Base-by-base conservation (phyloP, 2,888 invertebrate genomes). In the Epinotia brunnichana region DNA sequence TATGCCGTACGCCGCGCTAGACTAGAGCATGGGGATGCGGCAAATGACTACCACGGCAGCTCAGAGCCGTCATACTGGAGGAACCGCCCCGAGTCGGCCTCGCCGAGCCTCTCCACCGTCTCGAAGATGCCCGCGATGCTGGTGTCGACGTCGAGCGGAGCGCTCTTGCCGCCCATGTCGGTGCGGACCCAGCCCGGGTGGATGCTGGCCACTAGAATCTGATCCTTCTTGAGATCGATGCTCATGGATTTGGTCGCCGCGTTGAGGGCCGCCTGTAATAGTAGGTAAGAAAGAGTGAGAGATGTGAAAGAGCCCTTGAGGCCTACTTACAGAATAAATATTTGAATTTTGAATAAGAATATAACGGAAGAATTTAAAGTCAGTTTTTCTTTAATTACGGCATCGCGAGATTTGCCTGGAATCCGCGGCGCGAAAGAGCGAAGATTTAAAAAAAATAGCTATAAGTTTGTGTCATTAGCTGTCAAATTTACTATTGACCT, bases 121-220 rank as follows among this genome's bases (percentile, higher is more conserved):
- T 94, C 86, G 19, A 98, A 87, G 73, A 98, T 95, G 19, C 94
- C 93, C 0, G 83, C 83, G 5, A 96, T 94, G 83, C 97, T 96
- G 1, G 95, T 94, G 29, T 95, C 94, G 1, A 97, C 91, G 67
- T 96, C 95, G 44, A 98, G 88, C 0, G 96, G 96, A 0, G 98
- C 98, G 77, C 95, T 95, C 53, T 94, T 88, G 4, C 98, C 98
- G 4, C 98, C 98, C 97, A 98, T 96, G 77, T 96, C 96, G 0
- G 98, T 98, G 84, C 95, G 95, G 9, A 98, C 97, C 98, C 98
- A 98, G 2, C 98, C 98, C 0, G 98, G 98, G 90, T 98, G 98
- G 74, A 98, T 85, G 70, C 93, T 94, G 0, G 96, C 94, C 0
- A 96, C 96, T 19, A 98, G 82, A 77, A 98, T 97, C 59, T 95